A percentile compares a stretch with the other conserved stretches of the same genome.
These are phyloP conservation scores for Stramonita haemastoma DNA, from an alignment of 2,888 invertebrate genomes.

Conservation along the genomic window DNA sequence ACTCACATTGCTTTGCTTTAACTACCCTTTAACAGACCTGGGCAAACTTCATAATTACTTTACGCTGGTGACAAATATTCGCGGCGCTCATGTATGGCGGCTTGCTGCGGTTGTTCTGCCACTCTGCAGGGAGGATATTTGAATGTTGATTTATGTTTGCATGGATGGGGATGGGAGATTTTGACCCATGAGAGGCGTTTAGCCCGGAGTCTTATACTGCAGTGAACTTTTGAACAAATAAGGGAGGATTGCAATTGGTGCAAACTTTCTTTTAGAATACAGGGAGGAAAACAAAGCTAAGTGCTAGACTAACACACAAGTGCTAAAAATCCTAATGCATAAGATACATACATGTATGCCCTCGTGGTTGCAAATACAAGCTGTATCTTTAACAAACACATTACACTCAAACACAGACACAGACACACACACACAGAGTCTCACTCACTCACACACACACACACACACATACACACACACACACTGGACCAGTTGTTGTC, in stretches of 20 bases:
- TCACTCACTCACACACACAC: neutral
- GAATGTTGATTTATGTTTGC: neutral
- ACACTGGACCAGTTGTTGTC: too few species aligned
- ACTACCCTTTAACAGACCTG: neutral
- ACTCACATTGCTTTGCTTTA: slow-evolving; percentile 5
- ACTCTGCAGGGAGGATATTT: neutral
- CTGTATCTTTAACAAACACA: too few species aligned
- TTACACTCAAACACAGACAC: neutral
- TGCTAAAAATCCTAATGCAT: too few species aligned
- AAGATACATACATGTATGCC: neutral
- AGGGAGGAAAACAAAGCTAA: too few species aligned
- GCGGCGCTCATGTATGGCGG: neutral
- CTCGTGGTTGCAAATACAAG: neutral
- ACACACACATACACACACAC: neutral
- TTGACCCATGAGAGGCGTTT: too few species aligned
- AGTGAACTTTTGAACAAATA: too few species aligned
- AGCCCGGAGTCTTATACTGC: too few species aligned
- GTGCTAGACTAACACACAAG: too few species aligned
- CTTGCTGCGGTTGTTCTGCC: neutral
- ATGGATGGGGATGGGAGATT: neutral
- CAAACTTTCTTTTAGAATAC: too few species aligned
- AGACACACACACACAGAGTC: neutral
- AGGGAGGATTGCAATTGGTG: too few species aligned
- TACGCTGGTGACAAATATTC: too few species aligned
- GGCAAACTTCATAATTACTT: too few species aligned